These are phyloP conservation scores for Trogon surrucura DNA, from an alignment of 2,113 vertebrate genomes.

Conservation along the genomic window DNA sequence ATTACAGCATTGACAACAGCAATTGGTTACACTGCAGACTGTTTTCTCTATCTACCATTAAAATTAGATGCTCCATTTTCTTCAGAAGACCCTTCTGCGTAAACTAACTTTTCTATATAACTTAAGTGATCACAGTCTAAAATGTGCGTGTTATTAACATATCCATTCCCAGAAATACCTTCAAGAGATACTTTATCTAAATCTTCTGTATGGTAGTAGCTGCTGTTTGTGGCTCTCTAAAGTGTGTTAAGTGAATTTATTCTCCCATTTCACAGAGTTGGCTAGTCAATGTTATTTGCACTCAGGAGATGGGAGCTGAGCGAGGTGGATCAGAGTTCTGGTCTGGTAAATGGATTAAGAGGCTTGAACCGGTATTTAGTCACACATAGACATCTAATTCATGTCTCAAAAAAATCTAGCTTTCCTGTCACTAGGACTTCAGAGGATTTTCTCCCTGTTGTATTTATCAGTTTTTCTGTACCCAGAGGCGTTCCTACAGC, in stretches of 20 bases:
- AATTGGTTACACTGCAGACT: not conserved
- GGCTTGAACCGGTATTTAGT: not conserved
- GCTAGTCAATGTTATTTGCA: not conserved
- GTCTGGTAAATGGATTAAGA: not conserved
- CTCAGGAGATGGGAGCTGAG: not conserved
- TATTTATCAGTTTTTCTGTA: not conserved
- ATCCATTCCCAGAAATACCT: not conserved
- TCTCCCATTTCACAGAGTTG: not conserved
- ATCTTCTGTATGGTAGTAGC: not conserved
- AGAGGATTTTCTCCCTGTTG: not conserved
- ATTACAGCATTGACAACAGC: fast-evolving
- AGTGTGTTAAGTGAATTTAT: not conserved
- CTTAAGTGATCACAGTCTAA: not conserved
- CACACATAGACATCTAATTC: not conserved
- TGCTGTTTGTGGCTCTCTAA: not conserved
- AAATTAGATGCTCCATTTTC: not conserved
- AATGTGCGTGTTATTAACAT: not conserved
- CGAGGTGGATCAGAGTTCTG: not conserved
- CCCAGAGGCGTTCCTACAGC: not conserved
- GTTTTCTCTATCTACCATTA: not conserved
- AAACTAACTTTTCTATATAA: not conserved
- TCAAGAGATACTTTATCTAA: not conserved
- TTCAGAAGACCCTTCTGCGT: not conserved
- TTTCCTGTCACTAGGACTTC: not conserved
- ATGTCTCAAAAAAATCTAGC: not conserved